Conservation (phyloP, 2,113 vertebrate species). For the Balaenoptera acutorostrata region DNA sequence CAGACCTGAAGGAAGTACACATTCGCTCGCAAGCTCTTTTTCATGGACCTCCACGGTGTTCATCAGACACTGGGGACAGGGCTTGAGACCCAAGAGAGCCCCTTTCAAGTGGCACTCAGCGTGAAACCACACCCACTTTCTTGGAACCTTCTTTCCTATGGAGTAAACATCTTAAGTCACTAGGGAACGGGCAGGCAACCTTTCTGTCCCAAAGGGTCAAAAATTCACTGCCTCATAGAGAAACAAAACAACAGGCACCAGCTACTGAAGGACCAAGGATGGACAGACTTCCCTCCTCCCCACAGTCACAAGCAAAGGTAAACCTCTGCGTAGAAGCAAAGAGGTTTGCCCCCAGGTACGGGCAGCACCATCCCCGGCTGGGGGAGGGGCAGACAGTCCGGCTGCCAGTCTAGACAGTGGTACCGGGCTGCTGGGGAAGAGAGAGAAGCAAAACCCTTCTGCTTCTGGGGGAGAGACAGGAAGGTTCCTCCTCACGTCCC, state of each 20-base stretch:
- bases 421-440: background rate
- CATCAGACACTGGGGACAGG: background rate
- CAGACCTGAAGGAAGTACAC: no score
- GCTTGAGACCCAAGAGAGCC: background rate
- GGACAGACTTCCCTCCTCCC: background rate
- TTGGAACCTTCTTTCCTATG: background rate
- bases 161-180: background rate
- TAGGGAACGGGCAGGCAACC: background rate
- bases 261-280: background rate
- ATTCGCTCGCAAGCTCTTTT: accelerated
- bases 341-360: background rate
- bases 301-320: background rate
- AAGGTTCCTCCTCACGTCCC: background rate
- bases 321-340: background rate
- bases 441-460: background rate
- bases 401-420: no score
- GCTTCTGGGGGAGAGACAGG: background rate
- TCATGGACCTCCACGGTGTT: no score
- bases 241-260: background rate
- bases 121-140: background rate
- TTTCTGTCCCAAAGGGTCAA: background rate
- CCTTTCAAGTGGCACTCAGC: background rate
- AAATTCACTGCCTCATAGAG: background rate
- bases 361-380: accelerated
- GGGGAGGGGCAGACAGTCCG: background rate